phyloP scores from a whole-genome alignment of 1,140 invertebrate genomes.

The Philotrypesis tridentata region DNA sequence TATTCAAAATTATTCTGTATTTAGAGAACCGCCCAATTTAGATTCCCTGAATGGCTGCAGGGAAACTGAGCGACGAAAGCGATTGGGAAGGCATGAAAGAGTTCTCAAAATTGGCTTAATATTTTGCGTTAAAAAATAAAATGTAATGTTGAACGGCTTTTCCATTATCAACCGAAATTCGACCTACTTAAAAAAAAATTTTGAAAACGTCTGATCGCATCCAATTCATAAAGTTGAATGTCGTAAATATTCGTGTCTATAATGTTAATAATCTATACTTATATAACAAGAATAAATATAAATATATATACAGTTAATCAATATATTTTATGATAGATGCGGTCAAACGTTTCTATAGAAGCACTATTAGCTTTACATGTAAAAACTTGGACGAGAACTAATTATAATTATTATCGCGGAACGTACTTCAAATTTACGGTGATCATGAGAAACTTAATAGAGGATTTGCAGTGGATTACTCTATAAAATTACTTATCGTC shows the following conservation, averaged over 20 bases:
- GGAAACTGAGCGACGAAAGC: slow-evolving; percentile 63
- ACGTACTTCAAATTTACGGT: slow-evolving; percentile 58
- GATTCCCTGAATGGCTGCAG: slow-evolving; percentile 74
- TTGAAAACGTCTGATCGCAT: slow-evolving; percentile 17
- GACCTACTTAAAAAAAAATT: slow-evolving; percentile 4
- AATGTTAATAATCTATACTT: not conserved
- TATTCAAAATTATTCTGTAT: slow-evolving; percentile 28
- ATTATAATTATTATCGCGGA: slow-evolving; percentile 35
- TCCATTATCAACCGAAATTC: slow-evolving; percentile 7
- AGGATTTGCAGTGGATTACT: slow-evolving; percentile 66
- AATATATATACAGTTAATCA: slow-evolving; percentile 12
- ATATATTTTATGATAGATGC: slow-evolving; percentile 26
- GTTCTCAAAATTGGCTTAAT: slow-evolving; percentile 23
- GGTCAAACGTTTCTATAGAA: slow-evolving; percentile 13
- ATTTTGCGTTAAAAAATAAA: not conserved
- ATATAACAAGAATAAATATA: not conserved
- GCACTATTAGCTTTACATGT: not conserved
- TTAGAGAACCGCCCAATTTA: slow-evolving; percentile 65
- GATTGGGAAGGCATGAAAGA: slow-evolving; percentile 56
- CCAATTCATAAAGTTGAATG: slow-evolving; percentile 30
- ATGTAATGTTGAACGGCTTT: slow-evolving; percentile 17
- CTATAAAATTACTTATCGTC: not conserved
- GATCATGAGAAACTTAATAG: slow-evolving; percentile 62
- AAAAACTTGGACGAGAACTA: slow-evolving; percentile 17
- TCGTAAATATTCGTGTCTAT: slow-evolving; percentile 32